phyloP scores from a whole-genome alignment of 2,113 vertebrate genomes.

The Phodopus roborovskii region DNA sequence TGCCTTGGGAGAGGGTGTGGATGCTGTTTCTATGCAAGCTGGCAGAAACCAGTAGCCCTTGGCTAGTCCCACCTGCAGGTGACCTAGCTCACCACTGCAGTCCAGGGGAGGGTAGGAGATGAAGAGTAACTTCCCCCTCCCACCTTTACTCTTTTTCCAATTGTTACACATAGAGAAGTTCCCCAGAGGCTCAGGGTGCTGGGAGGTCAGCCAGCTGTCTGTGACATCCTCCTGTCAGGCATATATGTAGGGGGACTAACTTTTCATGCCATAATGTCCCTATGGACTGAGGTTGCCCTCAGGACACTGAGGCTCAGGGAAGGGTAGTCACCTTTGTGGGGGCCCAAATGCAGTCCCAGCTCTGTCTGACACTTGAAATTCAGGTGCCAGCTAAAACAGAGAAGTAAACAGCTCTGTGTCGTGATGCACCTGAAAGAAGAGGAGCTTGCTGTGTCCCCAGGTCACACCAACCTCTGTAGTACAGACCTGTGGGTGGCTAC shows the following conservation, averaged over 20 bases:
- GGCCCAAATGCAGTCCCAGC: rapidly evolving
- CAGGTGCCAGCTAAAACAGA: background rate
- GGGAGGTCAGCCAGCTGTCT: background rate
- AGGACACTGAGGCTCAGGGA: rapidly evolving
- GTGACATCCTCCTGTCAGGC: rapidly evolving
- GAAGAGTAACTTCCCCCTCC: rapidly evolving
- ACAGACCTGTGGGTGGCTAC: background rate
- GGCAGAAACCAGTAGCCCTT: rapidly evolving
- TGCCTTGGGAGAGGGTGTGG: background rate
- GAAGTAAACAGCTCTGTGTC: rapidly evolving
- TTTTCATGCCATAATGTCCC: background rate
- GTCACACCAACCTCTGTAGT: rapidly evolving
- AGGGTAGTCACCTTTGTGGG: rapidly evolving
- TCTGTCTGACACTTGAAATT: background rate
- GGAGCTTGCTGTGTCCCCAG: rapidly evolving
- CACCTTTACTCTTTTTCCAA: no score
- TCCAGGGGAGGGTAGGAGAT: rapidly evolving
- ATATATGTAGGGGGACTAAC: background rate
- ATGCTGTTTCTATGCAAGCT: background rate
- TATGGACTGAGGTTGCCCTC: background rate
- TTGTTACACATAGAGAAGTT: rapidly evolving
- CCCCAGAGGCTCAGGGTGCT: background rate
- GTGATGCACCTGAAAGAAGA: rapidly evolving
- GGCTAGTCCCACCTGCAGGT: rapidly evolving
- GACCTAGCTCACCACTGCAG: rapidly evolving